A percentile compares a stretch with the other conserved stretches of the same genome.
Evolutionary conservation across 2,797 vertebrate genomes (phyloP).

Genomic region (Sebastes hopkinsi): DNA sequence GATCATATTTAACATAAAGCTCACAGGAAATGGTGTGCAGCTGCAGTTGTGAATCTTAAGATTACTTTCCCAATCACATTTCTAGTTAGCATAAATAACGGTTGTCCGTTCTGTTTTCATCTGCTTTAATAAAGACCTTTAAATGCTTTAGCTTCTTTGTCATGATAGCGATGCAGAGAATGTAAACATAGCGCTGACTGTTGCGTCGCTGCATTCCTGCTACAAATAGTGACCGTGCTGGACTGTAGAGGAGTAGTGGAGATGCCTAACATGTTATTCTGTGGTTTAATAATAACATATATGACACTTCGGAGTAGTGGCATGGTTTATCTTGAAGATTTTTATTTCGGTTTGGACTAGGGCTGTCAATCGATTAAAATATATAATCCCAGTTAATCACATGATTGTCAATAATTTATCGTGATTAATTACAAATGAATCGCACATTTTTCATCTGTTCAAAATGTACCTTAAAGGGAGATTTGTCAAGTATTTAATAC

Average conservation of each 20-base stretch:
- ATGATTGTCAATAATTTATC: too few species aligned
- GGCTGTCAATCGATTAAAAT: too few species aligned
- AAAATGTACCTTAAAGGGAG: too few species aligned
- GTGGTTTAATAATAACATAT: neutral
- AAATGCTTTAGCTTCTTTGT: neutral
- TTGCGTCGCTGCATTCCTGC: neutral
- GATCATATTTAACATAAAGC: neutral
- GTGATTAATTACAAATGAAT: too few species aligned
- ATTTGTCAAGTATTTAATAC: too few species aligned
- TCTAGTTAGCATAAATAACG: neutral
- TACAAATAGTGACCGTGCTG: neutral
- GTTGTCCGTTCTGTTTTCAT: neutral
- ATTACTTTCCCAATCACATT: neutral
- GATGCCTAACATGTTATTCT: neutral
- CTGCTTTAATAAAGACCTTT: neutral
- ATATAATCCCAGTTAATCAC: too few species aligned
- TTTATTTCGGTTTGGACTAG: too few species aligned
- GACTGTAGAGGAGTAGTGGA: neutral
- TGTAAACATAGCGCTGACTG: slow-evolving; percentile 28
- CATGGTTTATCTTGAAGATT: neutral
- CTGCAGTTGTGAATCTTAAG: neutral
- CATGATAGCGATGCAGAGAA: slow-evolving; percentile 17
- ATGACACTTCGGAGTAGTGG: neutral
- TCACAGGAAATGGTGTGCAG: neutral
- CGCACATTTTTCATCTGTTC: too few species aligned